Evolutionary conservation across 2,113 vertebrate genomes (phyloP).

Genomic region (Diphyllodes magnificus): DNA sequence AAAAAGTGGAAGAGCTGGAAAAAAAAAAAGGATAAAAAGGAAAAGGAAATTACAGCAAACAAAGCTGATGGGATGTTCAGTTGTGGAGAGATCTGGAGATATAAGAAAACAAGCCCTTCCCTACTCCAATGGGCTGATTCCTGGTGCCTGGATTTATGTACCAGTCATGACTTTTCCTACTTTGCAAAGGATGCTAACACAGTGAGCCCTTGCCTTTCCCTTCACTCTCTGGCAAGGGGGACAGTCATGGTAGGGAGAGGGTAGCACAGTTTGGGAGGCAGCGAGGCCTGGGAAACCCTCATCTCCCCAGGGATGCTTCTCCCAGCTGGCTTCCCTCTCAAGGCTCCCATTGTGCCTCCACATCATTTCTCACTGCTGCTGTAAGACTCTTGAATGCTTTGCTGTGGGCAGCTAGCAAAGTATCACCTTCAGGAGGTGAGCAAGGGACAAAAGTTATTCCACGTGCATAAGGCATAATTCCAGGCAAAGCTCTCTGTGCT

Average conservation of each 20-base stretch:
- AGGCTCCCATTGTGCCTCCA: background rate
- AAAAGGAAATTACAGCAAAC: background rate
- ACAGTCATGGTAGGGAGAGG: background rate
- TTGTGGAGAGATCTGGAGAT: background rate
- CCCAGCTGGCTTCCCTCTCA: background rate
- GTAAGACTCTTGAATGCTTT: background rate
- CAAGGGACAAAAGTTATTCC: background rate
- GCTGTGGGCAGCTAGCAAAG: background rate
- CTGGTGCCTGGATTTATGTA: background rate
- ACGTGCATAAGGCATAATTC: background rate
- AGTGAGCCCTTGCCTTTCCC: background rate
- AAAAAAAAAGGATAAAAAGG: background rate
- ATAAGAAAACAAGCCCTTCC: background rate
- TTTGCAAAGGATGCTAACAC: background rate
- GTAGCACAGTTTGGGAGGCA: accelerated
- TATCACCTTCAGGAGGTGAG: background rate
- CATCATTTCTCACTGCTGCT: background rate
- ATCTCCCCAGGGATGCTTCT: background rate
- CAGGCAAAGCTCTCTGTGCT: background rate
- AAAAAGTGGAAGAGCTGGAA: background rate
- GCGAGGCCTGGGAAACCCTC: accelerated
- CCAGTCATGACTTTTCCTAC: background rate
- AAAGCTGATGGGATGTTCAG: background rate
- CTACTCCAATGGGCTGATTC: background rate
- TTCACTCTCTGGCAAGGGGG: background rate